Evolutionary conservation across 2,113 vertebrate species (phyloP).

Genomic region (Clarias magur): DNA sequence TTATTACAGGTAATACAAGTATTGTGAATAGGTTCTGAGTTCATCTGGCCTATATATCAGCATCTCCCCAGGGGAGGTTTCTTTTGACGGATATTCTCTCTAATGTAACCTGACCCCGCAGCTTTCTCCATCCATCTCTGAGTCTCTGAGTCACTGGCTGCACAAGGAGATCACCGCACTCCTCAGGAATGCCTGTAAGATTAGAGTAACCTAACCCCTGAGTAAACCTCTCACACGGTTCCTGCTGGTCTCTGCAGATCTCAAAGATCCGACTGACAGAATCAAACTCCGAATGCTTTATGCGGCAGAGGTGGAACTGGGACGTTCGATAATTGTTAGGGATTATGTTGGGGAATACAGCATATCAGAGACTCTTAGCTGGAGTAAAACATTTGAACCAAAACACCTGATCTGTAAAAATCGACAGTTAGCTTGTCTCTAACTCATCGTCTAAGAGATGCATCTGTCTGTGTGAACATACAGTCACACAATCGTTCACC

Average conservation of each 20-base stretch:
- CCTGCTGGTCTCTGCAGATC: conserved; percentile 37
- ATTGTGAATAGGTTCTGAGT: neutral
- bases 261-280: neutral
- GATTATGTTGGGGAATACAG: neutral
- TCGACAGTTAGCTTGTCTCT: too few species aligned
- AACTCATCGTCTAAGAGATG: too few species aligned
- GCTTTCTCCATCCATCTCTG: neutral
- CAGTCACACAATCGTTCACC: too few species aligned
- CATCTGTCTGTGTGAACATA: too few species aligned
- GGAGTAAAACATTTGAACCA: too few species aligned
- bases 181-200: conserved; percentile 29
- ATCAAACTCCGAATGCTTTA: neutral
- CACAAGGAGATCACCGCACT: conserved; percentile 24
- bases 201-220: conserved; percentile 22
- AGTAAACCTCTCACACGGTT: conserved; percentile 33
- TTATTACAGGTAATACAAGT: neutral
- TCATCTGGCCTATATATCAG: neutral
- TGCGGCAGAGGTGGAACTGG: neutral
- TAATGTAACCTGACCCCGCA: conserved; percentile 22
- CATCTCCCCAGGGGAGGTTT: conserved; percentile 7
- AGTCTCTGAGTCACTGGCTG: conserved; percentile 5
- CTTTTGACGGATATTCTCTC: conserved; percentile 13
- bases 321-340: neutral
- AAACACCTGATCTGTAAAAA: too few species aligned
- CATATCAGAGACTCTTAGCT: neutral